Conservation (phyloP, 2,797 vertebrate genomes). For the Gephyroberyx darwinii region DNA sequence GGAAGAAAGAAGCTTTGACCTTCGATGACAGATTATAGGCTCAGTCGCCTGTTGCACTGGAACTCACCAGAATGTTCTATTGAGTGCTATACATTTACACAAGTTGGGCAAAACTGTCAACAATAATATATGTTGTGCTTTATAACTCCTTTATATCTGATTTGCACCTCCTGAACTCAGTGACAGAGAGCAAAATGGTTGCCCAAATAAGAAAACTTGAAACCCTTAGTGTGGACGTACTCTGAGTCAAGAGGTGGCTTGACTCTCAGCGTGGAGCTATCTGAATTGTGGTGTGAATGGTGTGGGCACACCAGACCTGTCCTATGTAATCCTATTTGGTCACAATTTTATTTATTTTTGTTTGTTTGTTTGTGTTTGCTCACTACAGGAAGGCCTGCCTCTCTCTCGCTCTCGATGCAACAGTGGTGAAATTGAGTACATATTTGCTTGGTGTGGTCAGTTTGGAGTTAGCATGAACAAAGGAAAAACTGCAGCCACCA, state of each 20-base stretch:
- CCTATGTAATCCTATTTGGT: neutral
- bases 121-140: neutral
- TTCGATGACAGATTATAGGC: conserved; percentile 10
- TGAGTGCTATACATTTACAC: neutral
- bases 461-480: neutral
- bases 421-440: neutral
- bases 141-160: neutral
- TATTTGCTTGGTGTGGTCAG: neutral
- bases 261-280: neutral
- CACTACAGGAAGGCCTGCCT: neutral
- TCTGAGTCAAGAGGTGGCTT: neutral
- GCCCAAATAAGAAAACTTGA: too few species aligned
- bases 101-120: neutral
- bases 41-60: neutral
- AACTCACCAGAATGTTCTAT: neutral
- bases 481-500: too few species aligned
- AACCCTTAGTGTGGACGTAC: too few species aligned
- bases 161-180: neutral
- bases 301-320: too few species aligned
- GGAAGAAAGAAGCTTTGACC: conserved; percentile 22
- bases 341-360: neutral
- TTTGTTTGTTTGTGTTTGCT: neutral
- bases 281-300: neutral
- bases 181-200: neutral
- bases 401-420: neutral